Conservation (phyloP, 2,888 invertebrate species). For the Parnassius apollo region DNA sequence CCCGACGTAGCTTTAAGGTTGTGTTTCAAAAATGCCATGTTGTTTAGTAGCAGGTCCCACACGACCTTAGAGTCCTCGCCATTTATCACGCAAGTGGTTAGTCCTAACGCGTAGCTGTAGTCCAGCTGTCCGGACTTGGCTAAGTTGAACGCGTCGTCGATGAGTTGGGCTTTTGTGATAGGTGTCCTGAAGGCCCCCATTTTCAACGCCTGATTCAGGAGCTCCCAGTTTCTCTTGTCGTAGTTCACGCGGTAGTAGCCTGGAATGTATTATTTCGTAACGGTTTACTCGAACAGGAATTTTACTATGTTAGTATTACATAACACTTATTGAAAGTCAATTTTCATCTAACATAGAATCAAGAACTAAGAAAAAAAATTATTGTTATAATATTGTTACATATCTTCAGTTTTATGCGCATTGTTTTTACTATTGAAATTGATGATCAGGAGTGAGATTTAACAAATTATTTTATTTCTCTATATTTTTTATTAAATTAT, state of each 20-base stretch:
- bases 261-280: constrained; percentile 36
- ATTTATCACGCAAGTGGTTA: constrained; percentile 82
- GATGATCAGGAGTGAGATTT: no score
- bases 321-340: no score
- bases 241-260: constrained; percentile 84
- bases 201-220: constrained; percentile 71
- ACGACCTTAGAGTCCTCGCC: constrained; percentile 84
- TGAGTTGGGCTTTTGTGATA: constrained; percentile 84
- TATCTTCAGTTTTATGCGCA: no score
- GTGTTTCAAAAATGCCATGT: constrained; percentile 74
- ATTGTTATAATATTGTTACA: no score
- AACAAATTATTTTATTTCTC: no score
- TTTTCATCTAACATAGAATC: no score
- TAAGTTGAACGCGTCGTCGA: constrained; percentile 87
- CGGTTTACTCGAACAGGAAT: no score
- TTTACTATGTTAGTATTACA: no score
- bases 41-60: constrained; percentile 83
- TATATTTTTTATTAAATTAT: no score
- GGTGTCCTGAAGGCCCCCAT: constrained; percentile 77
- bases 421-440: no score
- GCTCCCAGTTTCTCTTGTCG: constrained; percentile 80
- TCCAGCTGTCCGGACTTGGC: constrained; percentile 81
- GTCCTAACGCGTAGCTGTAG: constrained; percentile 82
- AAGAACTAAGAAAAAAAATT: no score
- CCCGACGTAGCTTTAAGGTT: constrained; percentile 74